Evolutionary conservation across 2,797 vertebrate species (phyloP), one percentile per base, ranked within the genome.

Genomic region (Parauchenoglanis punctatus): DNA sequence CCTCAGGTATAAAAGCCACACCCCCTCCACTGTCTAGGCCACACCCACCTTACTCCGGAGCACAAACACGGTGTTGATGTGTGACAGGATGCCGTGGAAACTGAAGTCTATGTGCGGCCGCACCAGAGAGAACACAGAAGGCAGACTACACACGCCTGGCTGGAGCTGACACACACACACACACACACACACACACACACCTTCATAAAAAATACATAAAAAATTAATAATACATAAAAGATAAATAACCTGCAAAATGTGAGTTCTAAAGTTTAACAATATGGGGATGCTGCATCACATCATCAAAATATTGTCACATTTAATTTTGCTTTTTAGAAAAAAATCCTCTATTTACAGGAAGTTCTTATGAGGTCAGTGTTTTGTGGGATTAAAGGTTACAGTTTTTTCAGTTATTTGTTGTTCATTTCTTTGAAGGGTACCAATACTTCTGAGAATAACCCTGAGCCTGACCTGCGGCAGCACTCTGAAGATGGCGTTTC

Each of bases 21-120:
- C 59, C 35, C 54, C 20, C 12, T 65, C 1, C 15, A 31, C 17
- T 49, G 80, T 83, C 59, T 88, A n/a, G 28, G 59, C 28, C 65
- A 82, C 52, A 86, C 90, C 95, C 96, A 99, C 99, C 98, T 99
- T 99, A 94, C 98, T 99, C 89, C 98, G 96, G 88, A 99, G 93
- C 72, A 99, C 98, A 15, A 99, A 99, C 83, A 99, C 99, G 0
- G 98, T 99, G 95, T 99, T 99, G 95, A 99, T 99, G 94, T 99
- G 98, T 35, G 99, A 99, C 44, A 99, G 97, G 93, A 99, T 99
- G 86, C 99, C 98, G 76, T 99, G 98, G 94, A 97, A 99, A 92
- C 97, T 98, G 94, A 98, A 99, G 93, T 99, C 99, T 85, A 99
- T 99, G 91, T 99, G 99, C 89, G 99, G 98, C 85, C 99, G 97